Percentiles rank a stretch among this genome's conserved stretches.
Evolutionary conservation across 2,888 invertebrate species (phyloP).

Genomic region (Mythimna loreyi): DNA sequence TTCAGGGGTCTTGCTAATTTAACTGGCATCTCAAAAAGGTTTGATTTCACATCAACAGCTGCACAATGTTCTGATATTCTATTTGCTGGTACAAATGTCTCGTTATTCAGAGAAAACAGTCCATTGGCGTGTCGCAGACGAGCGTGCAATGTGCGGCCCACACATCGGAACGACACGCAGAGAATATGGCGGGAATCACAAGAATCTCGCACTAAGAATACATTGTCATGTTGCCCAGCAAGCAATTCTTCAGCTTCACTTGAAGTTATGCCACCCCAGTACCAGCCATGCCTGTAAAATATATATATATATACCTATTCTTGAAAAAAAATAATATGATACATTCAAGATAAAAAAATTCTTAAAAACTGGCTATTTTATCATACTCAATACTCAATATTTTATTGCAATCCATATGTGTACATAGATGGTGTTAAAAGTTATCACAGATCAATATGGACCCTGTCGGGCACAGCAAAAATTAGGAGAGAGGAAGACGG

Average conservation of each 20-base stretch:
- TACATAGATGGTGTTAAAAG: no score
- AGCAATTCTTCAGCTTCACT: slow-evolving; percentile 93
- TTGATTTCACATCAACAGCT: slow-evolving; percentile 86
- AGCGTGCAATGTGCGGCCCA: slow-evolving; percentile 93
- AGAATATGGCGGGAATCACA: slow-evolving; percentile 93
- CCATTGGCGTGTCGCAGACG: slow-evolving; percentile 94
- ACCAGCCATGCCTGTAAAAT: slow-evolving; percentile 92
- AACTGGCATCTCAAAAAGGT: slow-evolving; percentile 88
- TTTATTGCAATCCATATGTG: no score
- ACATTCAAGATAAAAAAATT: no score
- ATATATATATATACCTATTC: no score
- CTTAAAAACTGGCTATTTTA: no score
- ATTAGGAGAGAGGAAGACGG: no score
- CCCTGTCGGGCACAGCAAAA: no score
- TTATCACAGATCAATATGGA: no score
- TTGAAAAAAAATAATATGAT: no score
- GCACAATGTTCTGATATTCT: slow-evolving; percentile 89
- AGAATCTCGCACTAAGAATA: slow-evolving; percentile 94
- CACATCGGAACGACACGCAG: slow-evolving; percentile 93
- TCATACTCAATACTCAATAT: no score
- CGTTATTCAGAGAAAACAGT: slow-evolving; percentile 91
- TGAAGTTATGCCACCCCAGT: slow-evolving; percentile 94
- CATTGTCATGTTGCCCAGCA: slow-evolving; percentile 93
- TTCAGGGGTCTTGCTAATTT: slow-evolving; percentile 88
- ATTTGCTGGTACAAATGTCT: slow-evolving; percentile 89